Evolutionary conservation across 1,140 invertebrate species (phyloP).

Genomic region (Zeugodacus cucurbitae): DNA sequence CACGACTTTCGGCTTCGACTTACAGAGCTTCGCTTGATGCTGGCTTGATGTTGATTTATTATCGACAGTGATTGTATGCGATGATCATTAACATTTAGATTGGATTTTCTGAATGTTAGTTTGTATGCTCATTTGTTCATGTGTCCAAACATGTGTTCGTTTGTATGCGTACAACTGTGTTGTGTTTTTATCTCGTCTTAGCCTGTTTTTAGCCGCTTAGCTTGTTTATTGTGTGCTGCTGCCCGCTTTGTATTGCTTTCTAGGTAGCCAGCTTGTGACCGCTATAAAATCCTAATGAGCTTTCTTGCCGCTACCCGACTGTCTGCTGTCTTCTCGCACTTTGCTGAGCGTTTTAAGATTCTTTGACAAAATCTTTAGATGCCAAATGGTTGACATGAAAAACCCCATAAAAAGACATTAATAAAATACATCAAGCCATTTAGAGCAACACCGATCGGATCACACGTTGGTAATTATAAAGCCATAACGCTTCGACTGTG

Average conservation of each 20-base stretch:
- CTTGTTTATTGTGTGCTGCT: neutral
- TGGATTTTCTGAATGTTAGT: slow-evolving; percentile 23
- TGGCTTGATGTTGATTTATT: slow-evolving; percentile 41
- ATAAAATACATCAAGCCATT: slow-evolving; percentile 26
- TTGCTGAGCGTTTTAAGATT: neutral
- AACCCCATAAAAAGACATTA: slow-evolving; percentile 8
- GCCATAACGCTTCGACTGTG: neutral
- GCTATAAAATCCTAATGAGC: slow-evolving; percentile 38
- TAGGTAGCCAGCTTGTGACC: slow-evolving; percentile 6
- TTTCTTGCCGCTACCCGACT: neutral
- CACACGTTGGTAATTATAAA: slow-evolving; percentile 34
- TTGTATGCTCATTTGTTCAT: neutral
- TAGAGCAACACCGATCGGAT: slow-evolving; percentile 26
- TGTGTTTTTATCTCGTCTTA: slow-evolving; percentile 7
- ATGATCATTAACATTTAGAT: slow-evolving; percentile 42
- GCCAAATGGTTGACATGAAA: slow-evolving; percentile 2
- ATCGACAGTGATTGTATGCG: slow-evolving; percentile 24
- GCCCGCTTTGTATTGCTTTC: neutral
- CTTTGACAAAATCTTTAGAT: slow-evolving; percentile 26
- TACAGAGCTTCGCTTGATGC: neutral
- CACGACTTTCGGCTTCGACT: neutral
- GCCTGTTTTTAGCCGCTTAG: slow-evolving; percentile 15
- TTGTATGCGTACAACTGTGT: neutral
- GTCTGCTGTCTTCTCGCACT: neutral
- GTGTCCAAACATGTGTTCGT: neutral